Conservation (phyloP, 53 echinoderm and acorn worm genomes). For the Antedon mediterranea region DNA sequence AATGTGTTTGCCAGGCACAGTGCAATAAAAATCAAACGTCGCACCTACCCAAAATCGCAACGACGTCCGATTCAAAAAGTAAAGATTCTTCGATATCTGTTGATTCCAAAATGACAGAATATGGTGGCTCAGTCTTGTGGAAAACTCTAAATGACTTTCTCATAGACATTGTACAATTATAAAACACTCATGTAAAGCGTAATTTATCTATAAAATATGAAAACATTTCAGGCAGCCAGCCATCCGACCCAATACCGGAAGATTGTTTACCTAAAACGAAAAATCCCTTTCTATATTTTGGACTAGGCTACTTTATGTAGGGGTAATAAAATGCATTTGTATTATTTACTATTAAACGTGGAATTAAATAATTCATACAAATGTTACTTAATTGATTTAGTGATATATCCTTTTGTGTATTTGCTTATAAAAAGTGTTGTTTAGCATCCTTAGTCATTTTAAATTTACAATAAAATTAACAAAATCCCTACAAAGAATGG, state of each 20-base stretch:
- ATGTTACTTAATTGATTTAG: background rate
- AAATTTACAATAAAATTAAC: no score
- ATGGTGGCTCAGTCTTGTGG: conserved; percentile 71
- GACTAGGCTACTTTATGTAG: background rate
- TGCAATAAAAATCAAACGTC: background rate
- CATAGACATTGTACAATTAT: conserved; percentile 12
- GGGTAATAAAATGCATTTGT: background rate
- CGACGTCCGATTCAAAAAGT: conserved; percentile 71
- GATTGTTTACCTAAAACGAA: background rate
- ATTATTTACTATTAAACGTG: no score
- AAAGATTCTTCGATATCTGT: conserved; percentile 54
- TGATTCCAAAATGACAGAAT: conserved; percentile 71
- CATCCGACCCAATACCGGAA: background rate
- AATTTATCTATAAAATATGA: no score
- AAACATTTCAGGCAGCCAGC: background rate
- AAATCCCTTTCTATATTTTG: background rate
- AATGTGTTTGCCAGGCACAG: no score
- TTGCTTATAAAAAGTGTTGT: no score
- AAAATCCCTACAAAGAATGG: no score
- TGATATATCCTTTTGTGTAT: no score
- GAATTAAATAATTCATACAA: background rate
- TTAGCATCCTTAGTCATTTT: no score
- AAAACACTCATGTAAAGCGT: background rate
- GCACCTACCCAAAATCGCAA: conserved; percentile 62
- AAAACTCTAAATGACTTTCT: conserved; percentile 69